phyloP scores from a whole-genome alignment of 2,888 invertebrate genomes.

The Perizoma flavofasciatum region DNA sequence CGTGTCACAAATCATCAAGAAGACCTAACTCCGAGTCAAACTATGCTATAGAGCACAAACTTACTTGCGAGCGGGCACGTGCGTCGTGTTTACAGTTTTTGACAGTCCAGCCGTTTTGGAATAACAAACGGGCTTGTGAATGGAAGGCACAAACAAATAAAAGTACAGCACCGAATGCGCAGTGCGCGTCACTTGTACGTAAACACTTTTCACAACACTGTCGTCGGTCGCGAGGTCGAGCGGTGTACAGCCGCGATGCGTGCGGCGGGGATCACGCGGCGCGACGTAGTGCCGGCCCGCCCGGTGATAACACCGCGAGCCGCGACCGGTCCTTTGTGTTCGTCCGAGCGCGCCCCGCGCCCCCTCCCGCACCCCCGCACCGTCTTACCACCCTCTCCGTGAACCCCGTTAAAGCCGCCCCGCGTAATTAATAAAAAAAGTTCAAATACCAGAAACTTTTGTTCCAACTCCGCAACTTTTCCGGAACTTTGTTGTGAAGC shows the following conservation, averaged over 20 bases:
- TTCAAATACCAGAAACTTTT: too few relatives aligned
- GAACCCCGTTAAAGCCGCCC: conserved; percentile 63
- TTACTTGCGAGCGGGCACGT: conserved; percentile 79
- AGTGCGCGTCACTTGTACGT: conserved; percentile 62
- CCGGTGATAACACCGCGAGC: conserved; percentile 77
- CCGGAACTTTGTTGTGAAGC: conserved; percentile 51
- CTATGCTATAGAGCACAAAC: conserved; percentile 43
- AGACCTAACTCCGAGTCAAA: too few relatives aligned
- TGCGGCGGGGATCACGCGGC: conserved; percentile 71
- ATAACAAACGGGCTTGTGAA: conserved; percentile 52
- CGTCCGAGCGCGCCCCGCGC: conserved; percentile 71
- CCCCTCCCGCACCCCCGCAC: conserved; percentile 47
- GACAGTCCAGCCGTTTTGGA: conserved; percentile 65
- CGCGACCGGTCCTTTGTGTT: conserved; percentile 82
- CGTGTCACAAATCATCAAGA: too few relatives aligned
- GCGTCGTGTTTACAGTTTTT: conserved; percentile 76
- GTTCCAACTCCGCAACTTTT: conserved; percentile 51
- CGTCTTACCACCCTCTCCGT: conserved; percentile 55
- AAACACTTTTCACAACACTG: conserved; percentile 57
- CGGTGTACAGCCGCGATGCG: conserved; percentile 50
- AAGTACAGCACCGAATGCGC: conserved; percentile 56
- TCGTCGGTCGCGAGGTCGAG: conserved; percentile 48
- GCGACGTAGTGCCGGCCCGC: conserved; percentile 73
- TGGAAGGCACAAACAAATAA: conserved; percentile 56
- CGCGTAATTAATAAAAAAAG: conserved; percentile 43